Evolutionary conservation across 2,888 invertebrate genomes (phyloP).

Genomic region (Diploptera punctata): DNA sequence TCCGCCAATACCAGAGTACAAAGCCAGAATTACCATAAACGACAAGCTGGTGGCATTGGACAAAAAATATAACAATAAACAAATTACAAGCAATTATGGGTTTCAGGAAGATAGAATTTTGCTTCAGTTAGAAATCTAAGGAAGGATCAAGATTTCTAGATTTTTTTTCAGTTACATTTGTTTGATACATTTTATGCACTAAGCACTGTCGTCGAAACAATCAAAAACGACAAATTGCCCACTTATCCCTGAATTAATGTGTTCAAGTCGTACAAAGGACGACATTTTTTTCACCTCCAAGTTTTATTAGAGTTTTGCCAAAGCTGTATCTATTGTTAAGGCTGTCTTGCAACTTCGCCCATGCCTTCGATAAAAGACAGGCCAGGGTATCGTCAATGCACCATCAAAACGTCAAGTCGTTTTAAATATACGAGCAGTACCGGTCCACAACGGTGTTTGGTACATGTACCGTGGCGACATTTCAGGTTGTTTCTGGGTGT

Average conservation of each 20-base stretch:
- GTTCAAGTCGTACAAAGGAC: not conserved
- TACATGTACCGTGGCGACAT: not conserved
- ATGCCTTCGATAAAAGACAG: slow-evolving; percentile 11
- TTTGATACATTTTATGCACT: no score
- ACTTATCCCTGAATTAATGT: slow-evolving; percentile 16
- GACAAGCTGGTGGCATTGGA: no score
- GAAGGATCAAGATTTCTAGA: no score
- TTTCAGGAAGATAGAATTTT: no score
- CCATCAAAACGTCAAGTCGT: slow-evolving; percentile 22
- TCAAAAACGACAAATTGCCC: no score
- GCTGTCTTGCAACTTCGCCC: slow-evolving; percentile 11
- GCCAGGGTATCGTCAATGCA: slow-evolving; percentile 17
- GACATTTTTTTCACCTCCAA: not conserved
- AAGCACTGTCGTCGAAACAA: no score
- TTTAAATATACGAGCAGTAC: slow-evolving; percentile 6
- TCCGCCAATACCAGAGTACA: no score
- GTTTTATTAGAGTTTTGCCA: slow-evolving; percentile 25
- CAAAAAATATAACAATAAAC: no score
- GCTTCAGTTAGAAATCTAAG: no score
- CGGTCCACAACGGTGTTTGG: not conserved
- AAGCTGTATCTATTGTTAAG: slow-evolving; percentile 17
- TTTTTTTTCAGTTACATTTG: no score
- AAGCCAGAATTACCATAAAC: no score
- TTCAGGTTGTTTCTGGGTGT: slow-evolving; percentile 14
- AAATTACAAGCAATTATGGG: no score